These are phyloP conservation scores for Rhincodon typus DNA, from an alignment of 2,797 vertebrate species.

Conservation along the genomic window DNA sequence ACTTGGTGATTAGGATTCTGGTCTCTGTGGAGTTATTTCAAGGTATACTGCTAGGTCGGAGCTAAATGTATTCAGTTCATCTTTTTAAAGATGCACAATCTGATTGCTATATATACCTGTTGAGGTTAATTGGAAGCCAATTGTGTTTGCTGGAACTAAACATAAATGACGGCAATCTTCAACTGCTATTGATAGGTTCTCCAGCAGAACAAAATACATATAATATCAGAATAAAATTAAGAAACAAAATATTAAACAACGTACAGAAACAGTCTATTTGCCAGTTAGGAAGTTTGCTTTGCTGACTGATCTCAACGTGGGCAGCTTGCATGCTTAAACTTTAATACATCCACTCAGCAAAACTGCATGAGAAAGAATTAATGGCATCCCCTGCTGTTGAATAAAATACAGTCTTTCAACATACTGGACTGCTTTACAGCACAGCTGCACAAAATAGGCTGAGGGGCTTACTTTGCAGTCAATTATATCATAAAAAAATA, in stretches of 20 bases:
- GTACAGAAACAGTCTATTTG: background rate
- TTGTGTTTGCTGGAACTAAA: background rate
- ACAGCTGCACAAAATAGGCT: conserved; percentile 20
- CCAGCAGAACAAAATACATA: background rate
- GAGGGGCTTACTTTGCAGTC: background rate
- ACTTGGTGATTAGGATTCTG: no score
- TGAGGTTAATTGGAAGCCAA: background rate
- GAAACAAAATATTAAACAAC: background rate
- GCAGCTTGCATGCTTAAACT: conserved; percentile 15
- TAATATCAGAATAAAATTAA: background rate
- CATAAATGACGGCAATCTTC: background rate
- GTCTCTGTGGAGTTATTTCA: background rate
- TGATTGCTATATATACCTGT: background rate
- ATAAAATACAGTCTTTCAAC: conserved; percentile 25
- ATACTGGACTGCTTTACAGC: background rate
- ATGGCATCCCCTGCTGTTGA: conserved; percentile 25
- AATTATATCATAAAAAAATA: background rate
- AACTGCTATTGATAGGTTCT: background rate
- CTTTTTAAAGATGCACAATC: background rate
- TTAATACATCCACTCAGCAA: conserved; percentile 24
- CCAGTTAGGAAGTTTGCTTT: background rate
- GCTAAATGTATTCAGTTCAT: background rate
- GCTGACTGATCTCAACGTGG: background rate
- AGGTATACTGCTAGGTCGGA: background rate
- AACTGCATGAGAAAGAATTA: conserved; percentile 27